Evolutionary conservation across 2,888 invertebrate genomes (phyloP).

Genomic region (Caenorhabditis sp.): DNA sequence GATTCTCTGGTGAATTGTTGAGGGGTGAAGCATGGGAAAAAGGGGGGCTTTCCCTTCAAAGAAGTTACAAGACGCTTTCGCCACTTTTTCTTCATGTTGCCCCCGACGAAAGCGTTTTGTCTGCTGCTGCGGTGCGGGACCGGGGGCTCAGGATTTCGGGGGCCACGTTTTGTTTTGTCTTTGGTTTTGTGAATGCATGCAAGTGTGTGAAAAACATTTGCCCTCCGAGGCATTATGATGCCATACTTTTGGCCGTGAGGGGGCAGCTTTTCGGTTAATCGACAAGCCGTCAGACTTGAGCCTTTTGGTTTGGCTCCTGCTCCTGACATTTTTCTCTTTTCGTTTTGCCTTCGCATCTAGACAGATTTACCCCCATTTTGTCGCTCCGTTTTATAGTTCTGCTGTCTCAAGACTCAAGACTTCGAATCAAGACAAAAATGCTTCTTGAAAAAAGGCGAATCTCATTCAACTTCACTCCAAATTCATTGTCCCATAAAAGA

Average conservation of each 20-base stretch:
- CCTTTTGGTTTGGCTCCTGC: constrained; percentile 7
- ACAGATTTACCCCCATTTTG: constrained; percentile 20
- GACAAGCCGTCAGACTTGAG: constrained; percentile 27
- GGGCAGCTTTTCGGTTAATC: constrained; percentile 28
- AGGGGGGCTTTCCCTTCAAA: constrained; percentile 11
- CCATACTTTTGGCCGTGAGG: background rate
- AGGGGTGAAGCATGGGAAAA: background rate
- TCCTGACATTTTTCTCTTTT: constrained; percentile 3
- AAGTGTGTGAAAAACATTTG: constrained; percentile 52
- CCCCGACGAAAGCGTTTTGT: constrained; percentile 57
- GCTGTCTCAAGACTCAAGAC: too few species aligned
- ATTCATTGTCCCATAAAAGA: constrained; percentile 26
- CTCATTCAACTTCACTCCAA: constrained; percentile 2
- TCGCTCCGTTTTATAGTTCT: too few species aligned
- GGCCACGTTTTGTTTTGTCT: constrained; percentile 42
- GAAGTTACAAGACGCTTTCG: constrained; percentile 56
- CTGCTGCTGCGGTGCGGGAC: background rate
- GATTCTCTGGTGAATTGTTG: constrained; percentile 51
- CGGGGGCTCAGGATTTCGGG: constrained; percentile 19
- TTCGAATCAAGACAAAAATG: too few species aligned
- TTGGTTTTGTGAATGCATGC: constrained; percentile 36
- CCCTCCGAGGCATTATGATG: constrained; percentile 47
- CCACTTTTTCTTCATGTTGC: constrained; percentile 44
- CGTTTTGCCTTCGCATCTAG: too few species aligned
- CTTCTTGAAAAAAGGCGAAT: too few species aligned